Evolutionary conservation across 2,797 vertebrate genomes (phyloP), one percentile per base, ranked within the genome.

Genomic region (Novumbra hubbsi): DNA sequence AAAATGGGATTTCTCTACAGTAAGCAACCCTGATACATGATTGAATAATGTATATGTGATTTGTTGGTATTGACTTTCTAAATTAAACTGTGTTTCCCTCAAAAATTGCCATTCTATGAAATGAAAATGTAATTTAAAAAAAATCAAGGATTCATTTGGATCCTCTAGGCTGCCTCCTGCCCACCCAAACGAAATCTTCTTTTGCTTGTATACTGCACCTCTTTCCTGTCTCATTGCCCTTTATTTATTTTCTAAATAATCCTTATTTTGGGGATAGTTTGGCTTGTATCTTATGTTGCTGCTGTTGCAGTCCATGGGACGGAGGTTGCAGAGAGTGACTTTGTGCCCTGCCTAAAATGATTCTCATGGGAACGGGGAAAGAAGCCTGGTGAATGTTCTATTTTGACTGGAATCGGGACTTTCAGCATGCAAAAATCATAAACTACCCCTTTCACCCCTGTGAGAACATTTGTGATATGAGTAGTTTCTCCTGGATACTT

Each of bases 321-420:
- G 32, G 38, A 45, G 30, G 70, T 57, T 79, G 71, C 75, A 78
- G 81, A 3, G 16, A 82, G 71, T 78, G 88, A 84, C 88, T 88
- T 90, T 83, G 90, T 86, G 84, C 85, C 88, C 68, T 41, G 76
- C 68, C 6, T 60, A 77, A 86, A 80, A 84, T 85, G 74, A 82
- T 92, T 91, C 80, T 90, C 91, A 91, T 92, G 90, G 88, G 91
- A 92, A 92, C 84, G 41, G 28, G 71, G 68, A 63, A 77, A 76
- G 78, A 80, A 80, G 76, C 14, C 72, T 19, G 71, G 62, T 21
- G 67, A 27, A 28, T 24, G 55, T 38, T 68, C 71, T 76, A 73
- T 82, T 73, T 68, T 76, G 60, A 72, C 52, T 32, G n/a, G 19
- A 63, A 68, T 75, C 62, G 9, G 28, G 68, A 62, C 28, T 48